Percentiles rank a stretch among this genome's conserved stretches.
Conservation (phyloP, 2,888 invertebrate genomes). For the Malthinus seriepunctatus region DNA sequence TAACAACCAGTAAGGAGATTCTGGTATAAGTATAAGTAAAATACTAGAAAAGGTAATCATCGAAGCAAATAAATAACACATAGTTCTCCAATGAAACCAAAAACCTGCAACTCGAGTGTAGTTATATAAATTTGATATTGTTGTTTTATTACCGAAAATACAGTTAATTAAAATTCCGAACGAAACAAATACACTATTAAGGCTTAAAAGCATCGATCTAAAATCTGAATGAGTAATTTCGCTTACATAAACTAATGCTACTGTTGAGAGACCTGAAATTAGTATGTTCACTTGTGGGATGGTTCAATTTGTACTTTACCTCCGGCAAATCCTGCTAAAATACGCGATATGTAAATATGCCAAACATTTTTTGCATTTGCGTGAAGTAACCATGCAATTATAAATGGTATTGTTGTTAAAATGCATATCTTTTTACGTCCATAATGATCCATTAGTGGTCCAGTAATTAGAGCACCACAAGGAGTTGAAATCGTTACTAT, state of each 20-base stretch:
- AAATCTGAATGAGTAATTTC: conserved; percentile 61
- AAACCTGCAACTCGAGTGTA: conserved; percentile 41
- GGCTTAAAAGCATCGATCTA: conserved; percentile 59
- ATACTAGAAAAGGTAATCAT: conserved; percentile 49
- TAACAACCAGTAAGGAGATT: conserved; percentile 63
- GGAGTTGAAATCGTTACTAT: conserved; percentile 60
- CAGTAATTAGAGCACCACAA: conserved; percentile 58
- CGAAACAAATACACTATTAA: conserved; percentile 63
- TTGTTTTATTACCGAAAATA: conserved; percentile 47
- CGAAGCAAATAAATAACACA: conserved; percentile 54
- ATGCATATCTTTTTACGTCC: conserved; percentile 58
- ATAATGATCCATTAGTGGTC: conserved; percentile 61
- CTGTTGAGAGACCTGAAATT: conserved; percentile 57
- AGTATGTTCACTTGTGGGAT: not conserved
- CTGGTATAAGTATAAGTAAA: conserved; percentile 56
- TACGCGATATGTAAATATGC: conserved; percentile 57
- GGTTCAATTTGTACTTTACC: conserved; percentile 42
- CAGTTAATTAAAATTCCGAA: conserved; percentile 62
- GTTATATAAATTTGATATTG: not conserved
- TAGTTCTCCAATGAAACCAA: conserved; percentile 57
- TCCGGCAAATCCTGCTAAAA: conserved; percentile 58
- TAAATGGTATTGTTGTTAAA: conserved; percentile 54
- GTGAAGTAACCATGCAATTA: conserved; percentile 57
- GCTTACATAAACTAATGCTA: conserved; percentile 60
- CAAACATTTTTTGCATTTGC: conserved; percentile 52